phyloP scores from a whole-genome alignment of 1,140 invertebrate genomes.

The Nylanderia fulva region DNA sequence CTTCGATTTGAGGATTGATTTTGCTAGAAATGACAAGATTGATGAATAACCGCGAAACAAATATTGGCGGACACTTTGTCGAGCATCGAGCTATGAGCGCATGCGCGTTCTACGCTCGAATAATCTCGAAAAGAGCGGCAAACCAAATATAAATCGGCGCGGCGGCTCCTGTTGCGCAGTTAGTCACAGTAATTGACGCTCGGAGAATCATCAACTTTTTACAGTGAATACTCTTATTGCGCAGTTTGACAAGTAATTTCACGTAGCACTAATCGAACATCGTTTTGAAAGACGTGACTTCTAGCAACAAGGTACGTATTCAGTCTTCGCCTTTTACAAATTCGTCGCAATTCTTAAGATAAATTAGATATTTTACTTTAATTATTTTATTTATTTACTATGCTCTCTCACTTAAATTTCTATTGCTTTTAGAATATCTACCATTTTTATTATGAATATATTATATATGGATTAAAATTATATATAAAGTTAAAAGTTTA shows the following conservation, averaged over 20 bases:
- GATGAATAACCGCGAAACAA: too few relatives aligned
- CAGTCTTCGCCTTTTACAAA: neutral
- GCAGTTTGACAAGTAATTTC: constrained; percentile 23
- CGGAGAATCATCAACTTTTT: neutral
- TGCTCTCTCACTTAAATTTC: neutral
- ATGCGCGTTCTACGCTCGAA: constrained; percentile 25
- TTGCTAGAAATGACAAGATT: neutral
- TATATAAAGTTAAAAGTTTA: neutral
- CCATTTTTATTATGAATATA: neutral
- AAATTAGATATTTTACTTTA: neutral
- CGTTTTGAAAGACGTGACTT: constrained; percentile 4
- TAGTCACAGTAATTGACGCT: constrained; percentile 29
- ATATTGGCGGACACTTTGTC: too few relatives aligned
- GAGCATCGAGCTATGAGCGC: neutral
- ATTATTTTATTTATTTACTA: neutral
- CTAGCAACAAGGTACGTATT: neutral
- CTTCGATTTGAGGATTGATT: neutral
- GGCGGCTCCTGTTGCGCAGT: constrained; percentile 44
- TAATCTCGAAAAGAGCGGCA: constrained; percentile 66
- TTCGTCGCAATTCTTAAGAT: neutral
- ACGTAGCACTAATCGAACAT: neutral
- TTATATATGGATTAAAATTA: too few relatives aligned
- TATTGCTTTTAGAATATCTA: neutral
- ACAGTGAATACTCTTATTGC: neutral
- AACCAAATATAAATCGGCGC: constrained; percentile 62